phyloP scores from a whole-genome alignment of 2,797 vertebrate genomes.

The Pipistrellus kuhlii region DNA sequence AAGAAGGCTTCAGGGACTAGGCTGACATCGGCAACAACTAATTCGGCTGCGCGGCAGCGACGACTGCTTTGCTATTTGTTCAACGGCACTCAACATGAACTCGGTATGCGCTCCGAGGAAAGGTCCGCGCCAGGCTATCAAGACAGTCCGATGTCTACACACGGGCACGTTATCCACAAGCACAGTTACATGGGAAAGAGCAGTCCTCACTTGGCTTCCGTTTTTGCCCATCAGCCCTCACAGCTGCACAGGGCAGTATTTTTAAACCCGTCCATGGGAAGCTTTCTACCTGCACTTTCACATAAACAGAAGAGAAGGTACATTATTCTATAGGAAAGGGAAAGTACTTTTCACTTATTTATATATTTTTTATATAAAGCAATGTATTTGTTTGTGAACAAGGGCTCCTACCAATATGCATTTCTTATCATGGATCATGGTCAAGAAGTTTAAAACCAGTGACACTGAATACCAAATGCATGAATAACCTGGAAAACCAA shows the following conservation, averaged over 20 bases:
- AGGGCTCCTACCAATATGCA: neutral
- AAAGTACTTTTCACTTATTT: neutral
- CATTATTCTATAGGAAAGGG: neutral
- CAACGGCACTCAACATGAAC: neutral
- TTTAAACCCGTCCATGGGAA: neutral
- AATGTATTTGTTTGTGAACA: neutral
- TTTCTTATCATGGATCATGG: neutral
- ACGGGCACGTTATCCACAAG: neutral
- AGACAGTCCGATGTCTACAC: neutral
- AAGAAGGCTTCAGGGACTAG: neutral
- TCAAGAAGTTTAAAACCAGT: neutral
- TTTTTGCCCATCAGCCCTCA: neutral
- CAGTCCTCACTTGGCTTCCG: neutral
- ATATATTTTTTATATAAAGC: neutral
- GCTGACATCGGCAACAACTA: neutral
- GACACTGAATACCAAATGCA: neutral
- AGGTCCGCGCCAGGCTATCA: neutral
- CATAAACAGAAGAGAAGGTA: neutral
- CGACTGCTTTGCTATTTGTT: neutral
- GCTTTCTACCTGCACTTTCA: neutral
- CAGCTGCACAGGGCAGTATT: neutral
- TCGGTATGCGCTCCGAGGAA: neutral
- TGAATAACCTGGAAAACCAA: neutral
- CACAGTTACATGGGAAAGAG: neutral
- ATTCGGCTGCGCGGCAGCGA: rapidly evolving